A percentile compares a stretch with the other conserved stretches of the same genome.
phyloP scores from a whole-genome alignment of 1,140 invertebrate species.

The Araneus ventricosus region DNA sequence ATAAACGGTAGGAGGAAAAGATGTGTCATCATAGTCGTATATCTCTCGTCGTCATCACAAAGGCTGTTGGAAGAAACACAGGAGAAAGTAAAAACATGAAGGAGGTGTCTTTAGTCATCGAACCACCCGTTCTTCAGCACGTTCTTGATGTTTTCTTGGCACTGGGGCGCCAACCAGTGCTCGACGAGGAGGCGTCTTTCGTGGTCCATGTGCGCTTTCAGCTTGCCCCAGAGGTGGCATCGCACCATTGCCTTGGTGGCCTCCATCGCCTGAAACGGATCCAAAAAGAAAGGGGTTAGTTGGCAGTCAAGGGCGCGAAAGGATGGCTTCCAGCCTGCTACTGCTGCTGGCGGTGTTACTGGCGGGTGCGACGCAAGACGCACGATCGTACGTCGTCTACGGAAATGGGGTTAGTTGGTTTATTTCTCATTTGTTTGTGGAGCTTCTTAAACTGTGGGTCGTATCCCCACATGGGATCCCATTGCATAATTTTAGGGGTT shows the following conservation, averaged over 20 bases:
- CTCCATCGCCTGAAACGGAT: conserved; percentile 83
- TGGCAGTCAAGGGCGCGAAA: not conserved
- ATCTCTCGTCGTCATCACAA: not conserved
- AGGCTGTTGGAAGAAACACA: not conserved
- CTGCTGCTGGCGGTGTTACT: not conserved
- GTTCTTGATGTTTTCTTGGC: conserved; percentile 80
- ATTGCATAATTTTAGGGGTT: too few species aligned
- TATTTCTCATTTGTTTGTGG: not conserved
- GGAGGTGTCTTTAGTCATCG: not conserved
- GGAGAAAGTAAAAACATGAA: not conserved
- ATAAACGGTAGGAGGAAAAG: not conserved
- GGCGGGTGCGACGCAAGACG: not conserved
- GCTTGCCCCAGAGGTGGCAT: conserved; percentile 81
- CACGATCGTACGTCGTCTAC: conserved; percentile 30
- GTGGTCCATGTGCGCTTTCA: conserved; percentile 83
- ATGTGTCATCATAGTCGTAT: not conserved
- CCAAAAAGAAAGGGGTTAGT: not conserved
- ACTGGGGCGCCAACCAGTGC: conserved; percentile 84
- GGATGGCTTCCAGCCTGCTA: not conserved
- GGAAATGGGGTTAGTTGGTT: conserved; percentile 58
- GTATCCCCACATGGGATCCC: too few species aligned
- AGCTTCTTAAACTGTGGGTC: too few species aligned
- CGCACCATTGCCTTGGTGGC: conserved; percentile 83
- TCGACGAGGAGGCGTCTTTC: conserved; percentile 84
- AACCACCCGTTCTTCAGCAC: conserved; percentile 5